Conservation (phyloP, 2,113 vertebrate genomes). For the Bubo bubo region DNA sequence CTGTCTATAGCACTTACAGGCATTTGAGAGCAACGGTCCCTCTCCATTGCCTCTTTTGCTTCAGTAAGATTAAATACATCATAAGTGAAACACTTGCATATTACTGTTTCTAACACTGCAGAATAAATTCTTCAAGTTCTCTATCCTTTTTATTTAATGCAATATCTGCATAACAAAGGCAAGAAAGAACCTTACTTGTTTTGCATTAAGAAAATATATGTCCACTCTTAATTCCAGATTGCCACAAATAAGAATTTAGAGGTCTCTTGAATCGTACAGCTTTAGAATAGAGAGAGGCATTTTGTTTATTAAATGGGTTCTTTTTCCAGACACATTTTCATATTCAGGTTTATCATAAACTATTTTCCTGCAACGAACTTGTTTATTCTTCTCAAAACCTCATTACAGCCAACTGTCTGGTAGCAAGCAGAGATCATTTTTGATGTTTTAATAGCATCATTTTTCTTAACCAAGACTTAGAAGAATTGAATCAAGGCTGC, state of each 20-base stretch:
- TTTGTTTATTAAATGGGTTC: conserved; percentile 17
- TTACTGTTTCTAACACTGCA: neutral
- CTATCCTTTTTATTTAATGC: neutral
- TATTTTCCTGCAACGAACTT: conserved; percentile 14
- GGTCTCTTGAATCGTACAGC: neutral
- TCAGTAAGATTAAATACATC: neutral
- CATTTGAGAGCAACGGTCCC: neutral
- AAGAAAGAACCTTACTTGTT: neutral
- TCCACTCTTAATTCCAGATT: neutral
- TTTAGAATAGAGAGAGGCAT: neutral
- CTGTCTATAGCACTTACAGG: neutral
- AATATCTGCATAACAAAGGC: neutral
- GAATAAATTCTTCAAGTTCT: neutral
- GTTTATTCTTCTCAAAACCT: conserved; percentile 48
- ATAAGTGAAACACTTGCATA: neutral
- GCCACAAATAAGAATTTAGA: conserved; percentile 19
- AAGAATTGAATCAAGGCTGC: conserved; percentile 1
- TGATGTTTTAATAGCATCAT: conserved; percentile 39
- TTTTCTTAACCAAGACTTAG: conserved; percentile 30
- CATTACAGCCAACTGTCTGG: conserved; percentile 25
- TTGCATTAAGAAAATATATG: neutral
- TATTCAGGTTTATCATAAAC: neutral
- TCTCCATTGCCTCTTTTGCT: neutral
- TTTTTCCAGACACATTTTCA: conserved; percentile 22
- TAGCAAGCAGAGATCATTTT: conserved; percentile 21